Base-by-base conservation (phyloP, 2,888 invertebrate species). In the Acholoe squamosa region DNA sequence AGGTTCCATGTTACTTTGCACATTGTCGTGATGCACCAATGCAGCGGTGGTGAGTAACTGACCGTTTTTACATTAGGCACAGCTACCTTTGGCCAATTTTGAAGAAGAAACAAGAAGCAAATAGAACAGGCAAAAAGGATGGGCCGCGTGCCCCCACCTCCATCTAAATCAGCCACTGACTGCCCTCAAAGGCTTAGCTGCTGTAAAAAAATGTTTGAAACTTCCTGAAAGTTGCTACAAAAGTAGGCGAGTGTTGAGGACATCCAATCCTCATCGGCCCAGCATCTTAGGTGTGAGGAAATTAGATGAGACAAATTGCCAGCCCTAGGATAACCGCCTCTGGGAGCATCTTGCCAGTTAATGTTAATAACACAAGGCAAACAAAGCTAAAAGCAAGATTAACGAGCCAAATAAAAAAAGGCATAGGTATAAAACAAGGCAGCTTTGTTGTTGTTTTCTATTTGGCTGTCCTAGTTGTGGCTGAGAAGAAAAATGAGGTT, bases 241-340 rank as follows among this genome's bases (percentile, higher is more conserved):
- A 43, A 43, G 43, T 10, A 43, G 43, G 5, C 43, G 43, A 10
- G 43, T 43, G 43, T 43, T 43, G 61, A n/a, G 61, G 61, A 61
- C 61, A 61, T 61, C 61, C 61, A 61, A 61, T 61, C 61, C 5
- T 61, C 61, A 61, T 19, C 61, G 12, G 61, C 7, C 61, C 61
- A 19, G 61, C 61, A 61, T 61, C 61, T 61, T 61, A 61, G 19
- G 14, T 61, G 61, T n/a, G 61, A 61, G 61, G 12, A 61, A 61
- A 61, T 61, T 61, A 61, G 61, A 7, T n/a, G n/a, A n/a, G 61
- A 61, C 61, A 61, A 61, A 61, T 61, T 61, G 61, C 22, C n/a
- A 61, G 22, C 61, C 61, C 61, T 61, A n/a, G 61, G 61, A 61
- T 12, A 61, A 61, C 61, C 22, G 61, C 61, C 61, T 61, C 61